Base-by-base conservation (phyloP, 2,113 vertebrate species). In the Poeciliopsis prolifica region DNA sequence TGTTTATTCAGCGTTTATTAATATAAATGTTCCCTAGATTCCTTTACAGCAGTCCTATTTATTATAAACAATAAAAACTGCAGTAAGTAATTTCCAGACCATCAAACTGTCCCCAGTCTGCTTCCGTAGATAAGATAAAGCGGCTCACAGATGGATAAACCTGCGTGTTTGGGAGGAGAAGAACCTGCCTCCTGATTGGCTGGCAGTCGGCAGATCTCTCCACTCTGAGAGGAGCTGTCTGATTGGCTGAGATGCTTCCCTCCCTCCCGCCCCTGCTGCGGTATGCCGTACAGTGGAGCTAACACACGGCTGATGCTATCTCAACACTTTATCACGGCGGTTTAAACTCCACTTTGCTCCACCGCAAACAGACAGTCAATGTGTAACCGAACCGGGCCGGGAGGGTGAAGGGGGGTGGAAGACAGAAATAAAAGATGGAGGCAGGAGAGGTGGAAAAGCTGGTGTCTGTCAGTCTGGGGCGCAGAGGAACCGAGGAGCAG, bases 181-280 rank as follows among this genome's bases (percentile, higher is more conserved):
- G 83, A 85, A 89, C 83, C 87, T 81, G 76, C 19, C 0, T 62
- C 12, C 80, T 87, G 79, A 92, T 92, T 90, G 90, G 90, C 82
- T 61, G 80, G 84, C 61, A 84, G 85, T 70, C 15, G 85, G 80
- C 82, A 82, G 88, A 78, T 84, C 83, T 86, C 81, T 89, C 82
- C 75, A 70, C 72, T 66, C 65, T 1, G 30, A 60, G 44, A 0
- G 72, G 58, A 60, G 74, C 17, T 80, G 73, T 15, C 58, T 79
- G 84, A 33, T 92, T 90, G 90, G 88, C 69, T 79, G 80, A 81
- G 74, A 40, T 51, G 12, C 74, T 37, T 61, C 62, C 83, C 77
- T 66, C 83, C 78, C 82, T 28, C 81, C 76, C 73, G 73, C 70
- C 77, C 77, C 7, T 26, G 37, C 86, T 76, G 72, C 78, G 83